Conservation (phyloP, 1,140 invertebrate species). For the Cydia strobilella region DNA sequence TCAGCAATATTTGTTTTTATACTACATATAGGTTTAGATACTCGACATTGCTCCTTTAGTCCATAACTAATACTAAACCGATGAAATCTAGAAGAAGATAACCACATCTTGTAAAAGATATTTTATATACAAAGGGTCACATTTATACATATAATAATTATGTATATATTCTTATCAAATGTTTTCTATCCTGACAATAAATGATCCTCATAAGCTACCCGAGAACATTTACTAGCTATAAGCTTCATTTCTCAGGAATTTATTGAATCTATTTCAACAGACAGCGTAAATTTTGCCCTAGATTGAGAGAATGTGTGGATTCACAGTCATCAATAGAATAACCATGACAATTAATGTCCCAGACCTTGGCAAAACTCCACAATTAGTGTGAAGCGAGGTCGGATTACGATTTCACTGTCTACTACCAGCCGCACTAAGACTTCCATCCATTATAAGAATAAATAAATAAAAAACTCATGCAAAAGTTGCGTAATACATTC, state of each 20-base stretch:
- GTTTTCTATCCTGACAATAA: no score
- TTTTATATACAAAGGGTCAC: no score
- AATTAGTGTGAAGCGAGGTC: slow-evolving; percentile 55
- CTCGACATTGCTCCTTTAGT: no score
- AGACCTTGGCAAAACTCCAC: slow-evolving; percentile 76
- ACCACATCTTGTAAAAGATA: no score
- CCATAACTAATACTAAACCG: no score
- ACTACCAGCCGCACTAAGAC: slow-evolving; percentile 35
- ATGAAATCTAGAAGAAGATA: no score
- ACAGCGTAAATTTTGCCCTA: slow-evolving; percentile 44
- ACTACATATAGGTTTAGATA: no score
- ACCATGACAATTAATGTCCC: slow-evolving; percentile 63
- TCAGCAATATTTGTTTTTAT: no score
- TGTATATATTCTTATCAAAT: no score
- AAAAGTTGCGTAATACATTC: slow-evolving; percentile 30
- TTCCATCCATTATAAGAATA: slow-evolving; percentile 59
- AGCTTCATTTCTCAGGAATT: background rate
- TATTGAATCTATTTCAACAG: background rate
- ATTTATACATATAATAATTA: no score
- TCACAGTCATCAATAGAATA: slow-evolving; percentile 35
- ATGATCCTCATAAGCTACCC: no score
- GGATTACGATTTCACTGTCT: slow-evolving; percentile 45
- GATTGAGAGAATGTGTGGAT: slow-evolving; percentile 32
- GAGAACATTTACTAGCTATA: background rate
- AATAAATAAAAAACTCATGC: slow-evolving; percentile 44